Evolutionary conservation across 1,140 invertebrate species (phyloP).

Genomic region (Pogonomyrmex californicus): DNA sequence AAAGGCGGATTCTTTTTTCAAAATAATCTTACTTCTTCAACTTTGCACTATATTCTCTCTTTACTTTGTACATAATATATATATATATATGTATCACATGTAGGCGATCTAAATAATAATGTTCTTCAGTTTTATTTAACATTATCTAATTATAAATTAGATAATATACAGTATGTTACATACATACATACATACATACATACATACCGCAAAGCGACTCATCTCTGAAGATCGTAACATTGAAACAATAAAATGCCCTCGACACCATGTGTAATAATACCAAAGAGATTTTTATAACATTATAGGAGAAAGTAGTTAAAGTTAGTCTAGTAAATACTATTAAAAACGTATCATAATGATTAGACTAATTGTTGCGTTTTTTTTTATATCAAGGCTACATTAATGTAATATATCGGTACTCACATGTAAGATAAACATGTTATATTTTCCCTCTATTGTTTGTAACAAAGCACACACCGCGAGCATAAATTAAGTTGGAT

Average conservation of each 20-base stretch:
- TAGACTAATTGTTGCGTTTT: constrained; percentile 75
- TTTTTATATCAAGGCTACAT: constrained; percentile 68
- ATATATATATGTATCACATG: constrained; percentile 6
- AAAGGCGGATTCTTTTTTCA: constrained; percentile 22
- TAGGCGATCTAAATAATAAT: not conserved
- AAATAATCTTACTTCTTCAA: constrained; percentile 34
- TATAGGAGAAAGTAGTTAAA: constrained; percentile 73
- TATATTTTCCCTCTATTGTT: constrained; percentile 70
- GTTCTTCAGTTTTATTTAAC: constrained; percentile 35
- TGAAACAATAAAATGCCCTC: constrained; percentile 81
- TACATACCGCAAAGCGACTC: constrained; percentile 20
- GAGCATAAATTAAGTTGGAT: constrained; percentile 75
- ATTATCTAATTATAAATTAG: constrained; percentile 39
- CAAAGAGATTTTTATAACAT: constrained; percentile 79
- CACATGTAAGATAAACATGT: constrained; percentile 70
- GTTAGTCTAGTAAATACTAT: constrained; percentile 65
- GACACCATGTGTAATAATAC: constrained; percentile 70
- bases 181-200: too few relatives aligned
- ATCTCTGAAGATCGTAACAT: constrained; percentile 77
- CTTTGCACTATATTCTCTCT: not conserved
- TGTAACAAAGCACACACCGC: constrained; percentile 66
- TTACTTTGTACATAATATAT: not conserved
- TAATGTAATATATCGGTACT: constrained; percentile 76
- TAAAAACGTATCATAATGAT: constrained; percentile 63
- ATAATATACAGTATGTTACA: constrained; percentile 1